Evolutionary conservation across 2,888 invertebrate genomes (phyloP), one percentile per base, ranked within the genome.

Genomic region (Stenoptilia bipunctidactyla): DNA sequence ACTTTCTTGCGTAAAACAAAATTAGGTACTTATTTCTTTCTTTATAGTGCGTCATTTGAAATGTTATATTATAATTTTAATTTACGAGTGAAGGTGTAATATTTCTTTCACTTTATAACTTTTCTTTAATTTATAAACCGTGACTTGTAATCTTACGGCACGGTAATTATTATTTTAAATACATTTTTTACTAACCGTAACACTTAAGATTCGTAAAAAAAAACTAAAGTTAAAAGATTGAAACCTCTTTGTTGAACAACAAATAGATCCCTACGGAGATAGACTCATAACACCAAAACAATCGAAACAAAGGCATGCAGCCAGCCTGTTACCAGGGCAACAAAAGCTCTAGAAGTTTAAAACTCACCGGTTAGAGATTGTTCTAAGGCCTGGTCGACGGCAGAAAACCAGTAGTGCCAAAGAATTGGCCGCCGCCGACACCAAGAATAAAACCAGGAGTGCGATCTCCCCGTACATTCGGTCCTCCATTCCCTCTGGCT

Each of bases 361-460:
- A 58, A 64, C 85, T 79, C 76, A 91, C 91, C 91, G 88, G 85
- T 93, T 92, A 43, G 92, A 92, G 54, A 92, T 89, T 49, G 92
- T 92, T 58, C 92, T 85, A 37, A 92, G 79, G 37, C 90, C 88
- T 38, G 92, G 89, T 51, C 90, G 85, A 55, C 89, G 85, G 64
- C 89, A 88, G 74, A 93, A 92, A 38, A 92, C 90, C 51, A 92
- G 74, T 50, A 93, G 83, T 41, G 92, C 89, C 51, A 91, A 85
- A 37, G 87, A 86, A 65, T 93, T 93, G 56, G 91, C 89, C 44
- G 89, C 85, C 40, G 92, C 85, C 41, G 92, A 91, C 51, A 90
- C 86, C 59, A 88, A 73, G 62, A 89, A 86, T 53, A 88, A 66
- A 44, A 71, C 71, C 51, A 83, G 77, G 71, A 83, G 82, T 45